phyloP scores from a whole-genome alignment of 2,113 vertebrate genomes.

The Chionis minor region DNA sequence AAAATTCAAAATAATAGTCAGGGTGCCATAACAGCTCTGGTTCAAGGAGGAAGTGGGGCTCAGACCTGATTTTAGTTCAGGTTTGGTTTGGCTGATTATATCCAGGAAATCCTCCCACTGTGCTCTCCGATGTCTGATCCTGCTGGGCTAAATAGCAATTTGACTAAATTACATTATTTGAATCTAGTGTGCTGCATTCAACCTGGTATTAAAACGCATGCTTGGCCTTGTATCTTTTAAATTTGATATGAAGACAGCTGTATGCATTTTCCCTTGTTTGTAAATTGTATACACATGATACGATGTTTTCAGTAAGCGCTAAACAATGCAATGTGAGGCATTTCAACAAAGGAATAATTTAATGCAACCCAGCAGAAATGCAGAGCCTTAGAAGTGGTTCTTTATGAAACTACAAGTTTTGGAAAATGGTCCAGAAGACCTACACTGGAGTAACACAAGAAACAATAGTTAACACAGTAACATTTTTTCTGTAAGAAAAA shows the following conservation, averaged over 20 bases:
- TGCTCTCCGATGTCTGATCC: slow-evolving; percentile 11
- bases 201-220: slow-evolving; percentile 13
- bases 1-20: not conserved
- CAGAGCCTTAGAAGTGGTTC: slow-evolving; percentile 69
- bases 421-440: slow-evolving; percentile 52
- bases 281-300: slow-evolving; percentile 68
- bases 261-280: slow-evolving; percentile 57
- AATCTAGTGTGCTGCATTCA: not conserved
- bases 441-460: slow-evolving; percentile 54
- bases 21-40: not conserved
- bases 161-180: slow-evolving; percentile 23
- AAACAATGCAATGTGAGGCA: slow-evolving; percentile 71
- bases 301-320: slow-evolving; percentile 68
- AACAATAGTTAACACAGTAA: slow-evolving; percentile 51
- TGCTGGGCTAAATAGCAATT: not conserved
- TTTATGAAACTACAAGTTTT: slow-evolving; percentile 65
- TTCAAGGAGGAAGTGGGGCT: not conserved
- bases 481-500: slow-evolving; percentile 60
- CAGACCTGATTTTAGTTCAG: not conserved
- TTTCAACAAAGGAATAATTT: slow-evolving; percentile 69
- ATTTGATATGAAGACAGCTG: slow-evolving; percentile 69
- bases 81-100: slow-evolving; percentile 11
- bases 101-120: not conserved
- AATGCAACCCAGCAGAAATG: slow-evolving; percentile 69
- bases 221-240: slow-evolving; percentile 42